Percentiles rank a stretch among this genome's conserved stretches.
Evolutionary conservation across 1,140 invertebrate species (phyloP).

Genomic region (Planococcus citri): DNA sequence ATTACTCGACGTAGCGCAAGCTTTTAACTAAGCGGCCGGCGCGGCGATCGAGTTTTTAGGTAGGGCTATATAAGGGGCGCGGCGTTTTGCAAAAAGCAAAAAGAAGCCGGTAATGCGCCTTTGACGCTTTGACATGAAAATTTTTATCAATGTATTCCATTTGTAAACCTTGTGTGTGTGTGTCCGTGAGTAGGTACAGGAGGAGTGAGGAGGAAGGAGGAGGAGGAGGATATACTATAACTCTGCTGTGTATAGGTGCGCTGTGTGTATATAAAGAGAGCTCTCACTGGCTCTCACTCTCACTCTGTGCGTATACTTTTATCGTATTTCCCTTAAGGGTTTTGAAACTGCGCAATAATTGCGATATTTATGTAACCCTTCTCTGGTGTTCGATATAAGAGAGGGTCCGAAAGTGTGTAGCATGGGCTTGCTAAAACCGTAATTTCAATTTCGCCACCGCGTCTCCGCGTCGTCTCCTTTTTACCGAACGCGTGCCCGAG

Average conservation of each 20-base stretch:
- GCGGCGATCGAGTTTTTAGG: not conserved
- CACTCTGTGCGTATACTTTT: too few relatives aligned
- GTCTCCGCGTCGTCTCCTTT: not conserved
- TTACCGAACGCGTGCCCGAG: too few relatives aligned
- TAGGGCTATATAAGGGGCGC: not conserved
- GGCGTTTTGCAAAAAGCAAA: not conserved
- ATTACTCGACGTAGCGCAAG: not conserved
- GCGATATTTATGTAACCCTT: constrained; percentile 6
- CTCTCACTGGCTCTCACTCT: too few relatives aligned
- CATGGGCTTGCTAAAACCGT: not conserved
- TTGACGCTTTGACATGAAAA: constrained; percentile 6
- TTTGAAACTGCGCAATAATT: constrained; percentile 2
- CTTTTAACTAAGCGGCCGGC: not conserved
- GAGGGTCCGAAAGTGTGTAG: not conserved
- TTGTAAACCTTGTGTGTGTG: too few relatives aligned
- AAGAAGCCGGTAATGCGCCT: not conserved
- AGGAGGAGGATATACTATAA: too few relatives aligned
- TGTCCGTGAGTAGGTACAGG: too few relatives aligned
- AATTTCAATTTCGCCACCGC: not conserved
- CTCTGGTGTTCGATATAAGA: not conserved
- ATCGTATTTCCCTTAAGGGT: not conserved
- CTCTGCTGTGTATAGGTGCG: too few relatives aligned
- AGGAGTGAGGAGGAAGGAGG: too few relatives aligned
- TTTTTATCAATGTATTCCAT: not conserved
- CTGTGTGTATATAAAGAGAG: too few relatives aligned